Conservation (phyloP, 64 coral and sea anemone species). For the Astreopora myriophthalma region DNA sequence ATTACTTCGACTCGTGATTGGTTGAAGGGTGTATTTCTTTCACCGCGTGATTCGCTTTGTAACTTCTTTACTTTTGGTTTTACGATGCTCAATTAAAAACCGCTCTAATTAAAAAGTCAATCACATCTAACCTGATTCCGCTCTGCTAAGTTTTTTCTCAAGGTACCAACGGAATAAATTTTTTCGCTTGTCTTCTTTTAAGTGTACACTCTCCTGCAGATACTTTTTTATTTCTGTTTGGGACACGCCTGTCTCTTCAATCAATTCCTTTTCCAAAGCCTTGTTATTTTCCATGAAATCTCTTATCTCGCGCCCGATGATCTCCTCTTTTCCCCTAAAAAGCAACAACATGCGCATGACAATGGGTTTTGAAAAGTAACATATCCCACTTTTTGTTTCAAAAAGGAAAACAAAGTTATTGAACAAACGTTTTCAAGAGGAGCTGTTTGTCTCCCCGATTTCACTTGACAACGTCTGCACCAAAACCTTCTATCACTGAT, state of each 20-base stretch:
- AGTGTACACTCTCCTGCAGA: slow-evolving; percentile 38
- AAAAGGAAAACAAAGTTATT: no score
- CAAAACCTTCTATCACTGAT: no score
- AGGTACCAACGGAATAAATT: slow-evolving; percentile 70
- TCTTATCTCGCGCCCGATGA: slow-evolving; percentile 65
- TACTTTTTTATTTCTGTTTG: slow-evolving; percentile 54
- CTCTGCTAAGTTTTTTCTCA: slow-evolving; percentile 56
- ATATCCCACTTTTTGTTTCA: neutral
- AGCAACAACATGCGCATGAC: neutral
- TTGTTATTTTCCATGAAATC: slow-evolving; percentile 74
- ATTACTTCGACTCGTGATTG: no score
- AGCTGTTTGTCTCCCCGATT: no score
- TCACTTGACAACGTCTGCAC: no score
- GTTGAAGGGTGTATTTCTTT: no score
- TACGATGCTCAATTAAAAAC: neutral
- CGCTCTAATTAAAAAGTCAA: neutral
- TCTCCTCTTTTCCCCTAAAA: slow-evolving; percentile 73
- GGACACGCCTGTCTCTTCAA: slow-evolving; percentile 29
- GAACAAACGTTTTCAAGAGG: no score
- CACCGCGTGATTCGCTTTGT: no score
- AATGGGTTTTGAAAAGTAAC: neutral
- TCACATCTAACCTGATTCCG: slow-evolving; percentile 41
- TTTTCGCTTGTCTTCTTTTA: slow-evolving; percentile 65
- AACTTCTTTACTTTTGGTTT: neutral
- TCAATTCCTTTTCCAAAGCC: slow-evolving; percentile 56